Evolutionary conservation across 2,888 invertebrate genomes (phyloP).

Genomic region (Scotopteryx bipunctaria): DNA sequence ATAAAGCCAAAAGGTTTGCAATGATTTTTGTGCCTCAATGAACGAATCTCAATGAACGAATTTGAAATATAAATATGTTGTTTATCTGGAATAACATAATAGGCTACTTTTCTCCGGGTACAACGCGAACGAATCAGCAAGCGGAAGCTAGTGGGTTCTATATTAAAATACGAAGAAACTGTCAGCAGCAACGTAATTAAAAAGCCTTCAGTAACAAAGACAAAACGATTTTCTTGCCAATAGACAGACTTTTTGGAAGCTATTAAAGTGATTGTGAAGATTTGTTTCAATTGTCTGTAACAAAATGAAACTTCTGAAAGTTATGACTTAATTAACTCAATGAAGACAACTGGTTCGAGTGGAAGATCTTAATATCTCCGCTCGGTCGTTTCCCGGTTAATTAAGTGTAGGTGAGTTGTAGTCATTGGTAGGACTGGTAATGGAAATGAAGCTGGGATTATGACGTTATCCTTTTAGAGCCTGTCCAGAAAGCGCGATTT

Average conservation of each 20-base stretch:
- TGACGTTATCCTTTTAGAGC: background rate
- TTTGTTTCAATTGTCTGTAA: background rate
- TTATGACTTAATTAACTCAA: background rate
- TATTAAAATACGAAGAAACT: constrained; percentile 15
- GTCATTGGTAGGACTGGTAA: background rate
- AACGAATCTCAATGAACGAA: no score
- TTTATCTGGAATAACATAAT: no score
- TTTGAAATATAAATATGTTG: no score
- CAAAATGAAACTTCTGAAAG: background rate
- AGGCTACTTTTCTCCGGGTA: no score
- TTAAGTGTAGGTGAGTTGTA: background rate
- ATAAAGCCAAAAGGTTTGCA: no score
- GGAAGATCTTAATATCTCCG: background rate
- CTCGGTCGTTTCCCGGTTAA: background rate
- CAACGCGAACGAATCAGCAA: no score
- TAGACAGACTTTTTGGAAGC: constrained; percentile 1
- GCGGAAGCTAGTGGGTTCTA: no score
- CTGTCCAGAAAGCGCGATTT: background rate
- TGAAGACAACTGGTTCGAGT: background rate
- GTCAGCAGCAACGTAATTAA: constrained; percentile 21
- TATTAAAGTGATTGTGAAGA: background rate
- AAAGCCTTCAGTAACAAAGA: constrained; percentile 19
- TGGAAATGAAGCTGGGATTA: background rate
- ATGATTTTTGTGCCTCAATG: no score
- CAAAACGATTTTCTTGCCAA: constrained; percentile 7